These are phyloP conservation scores for Cryptocephalus primarius DNA, from an alignment of 2,888 invertebrate species.

Conservation along the genomic window DNA sequence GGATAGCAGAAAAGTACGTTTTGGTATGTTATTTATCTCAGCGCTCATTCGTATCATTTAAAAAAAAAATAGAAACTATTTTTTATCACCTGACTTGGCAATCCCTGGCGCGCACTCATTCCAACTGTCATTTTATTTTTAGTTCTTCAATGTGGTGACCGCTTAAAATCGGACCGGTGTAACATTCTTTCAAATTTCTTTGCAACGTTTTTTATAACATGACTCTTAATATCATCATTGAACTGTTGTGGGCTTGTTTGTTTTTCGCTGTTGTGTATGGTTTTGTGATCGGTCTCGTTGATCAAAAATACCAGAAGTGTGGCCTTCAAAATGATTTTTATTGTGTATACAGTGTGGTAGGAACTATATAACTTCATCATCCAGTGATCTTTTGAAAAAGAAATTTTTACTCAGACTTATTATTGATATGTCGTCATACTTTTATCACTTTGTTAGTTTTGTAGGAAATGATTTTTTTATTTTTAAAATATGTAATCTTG, in stretches of 20 bases:
- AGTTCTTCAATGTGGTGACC: not conserved
- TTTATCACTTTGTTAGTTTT: not conserved
- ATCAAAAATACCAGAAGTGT: not conserved
- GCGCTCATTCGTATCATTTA: not conserved
- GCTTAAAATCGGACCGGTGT: no score
- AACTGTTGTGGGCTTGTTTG: constrained; percentile 21
- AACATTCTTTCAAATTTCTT: not conserved
- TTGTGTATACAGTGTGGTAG: not conserved
- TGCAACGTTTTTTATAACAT: not conserved
- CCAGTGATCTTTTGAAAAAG: not conserved
- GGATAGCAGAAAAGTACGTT: constrained; percentile 14
- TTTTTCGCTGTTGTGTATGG: constrained; percentile 24
- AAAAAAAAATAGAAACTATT: not conserved
- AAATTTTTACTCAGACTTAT: no score
- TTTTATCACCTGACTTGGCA: no score
- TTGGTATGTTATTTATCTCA: constrained; percentile 9
- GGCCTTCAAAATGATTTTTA: not conserved
- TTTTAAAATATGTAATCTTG: no score
- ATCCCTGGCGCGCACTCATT: no score
- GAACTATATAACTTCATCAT: not conserved
- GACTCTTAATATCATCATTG: not conserved
- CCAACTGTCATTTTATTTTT: not conserved
- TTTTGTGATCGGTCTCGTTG: constrained; percentile 20
- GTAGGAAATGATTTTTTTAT: no score
- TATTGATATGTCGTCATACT: not conserved